Evolutionary conservation across 2,888 invertebrate species (phyloP), one percentile per base, ranked within the genome.

Genomic region (Clitarchus hookeri): DNA sequence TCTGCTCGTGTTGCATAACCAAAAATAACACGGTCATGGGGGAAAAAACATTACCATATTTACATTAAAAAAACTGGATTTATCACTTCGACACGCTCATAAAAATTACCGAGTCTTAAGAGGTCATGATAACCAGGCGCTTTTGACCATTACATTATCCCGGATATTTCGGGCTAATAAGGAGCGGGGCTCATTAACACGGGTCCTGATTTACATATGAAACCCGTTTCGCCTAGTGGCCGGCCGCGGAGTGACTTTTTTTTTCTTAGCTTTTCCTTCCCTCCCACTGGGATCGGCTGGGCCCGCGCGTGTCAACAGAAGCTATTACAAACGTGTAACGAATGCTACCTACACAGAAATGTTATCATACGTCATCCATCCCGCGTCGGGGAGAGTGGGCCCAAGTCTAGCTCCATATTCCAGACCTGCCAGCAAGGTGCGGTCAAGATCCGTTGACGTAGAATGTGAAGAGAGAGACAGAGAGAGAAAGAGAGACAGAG

Each of bases 81-180:
- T n/a, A 65, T 65, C 65, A n/a, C 65, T n/a, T n/a, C 65, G n/a
- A n/a, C 65, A n/a, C 65, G 65, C 65, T 65, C 65, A n/a, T 65
- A 65, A 65, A 65, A 65, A 65, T 65, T n/a, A 65, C 65, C 65
- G 65, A 8, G 65, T 23, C 65, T 19, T n/a, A 16, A 65, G 48
- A 8, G 65, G 65, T 65, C 65, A 23, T n/a, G 65, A n/a, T 65
- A 65, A 65, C 48, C 48, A 2, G 65, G 4, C 8, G 65, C 65
- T 65, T 65, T n/a, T 36, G 23, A 65, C 16, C 65, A 65, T 65
- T n/a, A n/a, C 65, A 23, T 65, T 65, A 65, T 65, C 16, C 65
- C 65, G 65, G 16, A 48, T 48, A 48, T 48, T 48, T 48, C 16
- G 48, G 48, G 48, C 48, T 48, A 48, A 48, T 48, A 48, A 48